phyloP scores from a whole-genome alignment of 2,888 invertebrate genomes.

The Celastrina argiolus region DNA sequence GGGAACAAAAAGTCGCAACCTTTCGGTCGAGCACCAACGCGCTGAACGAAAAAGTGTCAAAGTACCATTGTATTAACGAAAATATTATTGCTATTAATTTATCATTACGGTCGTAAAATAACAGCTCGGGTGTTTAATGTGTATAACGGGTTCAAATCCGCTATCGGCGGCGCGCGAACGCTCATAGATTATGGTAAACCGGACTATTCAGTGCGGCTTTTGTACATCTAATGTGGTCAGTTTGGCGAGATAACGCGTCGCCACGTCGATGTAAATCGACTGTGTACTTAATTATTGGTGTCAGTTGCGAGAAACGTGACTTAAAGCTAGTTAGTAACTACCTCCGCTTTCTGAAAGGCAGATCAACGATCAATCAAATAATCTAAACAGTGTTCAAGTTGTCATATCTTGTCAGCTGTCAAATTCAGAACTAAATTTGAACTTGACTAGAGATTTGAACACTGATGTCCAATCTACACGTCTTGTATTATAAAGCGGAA shows the following conservation, averaged over 20 bases:
- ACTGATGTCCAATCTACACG: too few relatives aligned
- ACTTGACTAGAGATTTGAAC: too few relatives aligned
- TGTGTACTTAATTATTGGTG: neutral
- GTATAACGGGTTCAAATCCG: neutral
- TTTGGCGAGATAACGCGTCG: neutral
- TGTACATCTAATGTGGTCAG: neutral
- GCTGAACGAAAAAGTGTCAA: too few relatives aligned
- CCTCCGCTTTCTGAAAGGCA: too few relatives aligned
- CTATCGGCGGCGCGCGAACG: neutral
- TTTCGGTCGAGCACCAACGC: too few relatives aligned
- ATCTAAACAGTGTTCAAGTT: too few relatives aligned
- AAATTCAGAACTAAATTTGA: too few relatives aligned
- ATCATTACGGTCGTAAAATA: neutral
- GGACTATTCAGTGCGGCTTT: neutral
- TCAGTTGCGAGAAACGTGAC: neutral
- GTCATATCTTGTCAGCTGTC: too few relatives aligned
- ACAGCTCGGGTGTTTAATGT: neutral
- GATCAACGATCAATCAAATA: too few relatives aligned
- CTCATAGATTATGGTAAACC: conserved; percentile 15
- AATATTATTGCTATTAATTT: neutral
- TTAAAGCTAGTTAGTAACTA: neutral
- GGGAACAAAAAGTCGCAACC: too few relatives aligned
- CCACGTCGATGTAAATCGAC: neutral
- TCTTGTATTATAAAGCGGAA: too few relatives aligned
- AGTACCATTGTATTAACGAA: neutral